phyloP scores from a whole-genome alignment of 2,888 invertebrate genomes.

The Oeneis ivallda region DNA sequence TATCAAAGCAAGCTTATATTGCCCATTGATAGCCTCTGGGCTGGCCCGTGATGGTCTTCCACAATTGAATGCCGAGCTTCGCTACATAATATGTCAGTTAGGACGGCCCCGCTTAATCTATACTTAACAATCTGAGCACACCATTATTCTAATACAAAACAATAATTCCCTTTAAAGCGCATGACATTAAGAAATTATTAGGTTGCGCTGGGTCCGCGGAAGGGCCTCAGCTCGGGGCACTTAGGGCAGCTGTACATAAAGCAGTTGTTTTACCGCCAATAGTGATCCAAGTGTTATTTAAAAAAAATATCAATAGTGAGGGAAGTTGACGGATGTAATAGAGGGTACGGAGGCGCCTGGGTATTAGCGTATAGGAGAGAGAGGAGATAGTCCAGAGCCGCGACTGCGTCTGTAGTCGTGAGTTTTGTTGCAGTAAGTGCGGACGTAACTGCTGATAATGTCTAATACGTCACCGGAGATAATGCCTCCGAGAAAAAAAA shows the following conservation, averaged over 20 bases:
- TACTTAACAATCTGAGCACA: slow-evolving; percentile 61
- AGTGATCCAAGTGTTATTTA: no score
- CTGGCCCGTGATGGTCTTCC: slow-evolving; percentile 37
- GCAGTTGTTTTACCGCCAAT: not conserved
- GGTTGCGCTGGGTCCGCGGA: slow-evolving; percentile 77
- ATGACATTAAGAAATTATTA: slow-evolving; percentile 81
- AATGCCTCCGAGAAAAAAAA: no score
- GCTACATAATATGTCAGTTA: slow-evolving; percentile 50
- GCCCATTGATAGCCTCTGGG: slow-evolving; percentile 30
- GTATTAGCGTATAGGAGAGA: no score
- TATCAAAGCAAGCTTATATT: slow-evolving; percentile 20
- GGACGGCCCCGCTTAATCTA: slow-evolving; percentile 58
- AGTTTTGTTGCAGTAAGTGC: no score
- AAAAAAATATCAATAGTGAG: no score
- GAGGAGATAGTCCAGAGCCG: no score
- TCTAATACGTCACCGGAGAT: no score
- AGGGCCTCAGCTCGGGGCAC: slow-evolving; percentile 62
- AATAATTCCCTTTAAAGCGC: slow-evolving; percentile 78
- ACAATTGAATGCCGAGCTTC: slow-evolving; percentile 47
- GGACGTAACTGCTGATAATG: no score
- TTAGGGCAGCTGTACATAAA: slow-evolving; percentile 44
- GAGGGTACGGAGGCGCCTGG: no score
- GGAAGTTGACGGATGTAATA: no score
- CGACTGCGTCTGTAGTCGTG: no score
- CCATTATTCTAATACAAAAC: slow-evolving; percentile 78